Base-by-base conservation (phyloP, 1,140 invertebrate genomes). In the Gonioctena quinquepunctata region DNA sequence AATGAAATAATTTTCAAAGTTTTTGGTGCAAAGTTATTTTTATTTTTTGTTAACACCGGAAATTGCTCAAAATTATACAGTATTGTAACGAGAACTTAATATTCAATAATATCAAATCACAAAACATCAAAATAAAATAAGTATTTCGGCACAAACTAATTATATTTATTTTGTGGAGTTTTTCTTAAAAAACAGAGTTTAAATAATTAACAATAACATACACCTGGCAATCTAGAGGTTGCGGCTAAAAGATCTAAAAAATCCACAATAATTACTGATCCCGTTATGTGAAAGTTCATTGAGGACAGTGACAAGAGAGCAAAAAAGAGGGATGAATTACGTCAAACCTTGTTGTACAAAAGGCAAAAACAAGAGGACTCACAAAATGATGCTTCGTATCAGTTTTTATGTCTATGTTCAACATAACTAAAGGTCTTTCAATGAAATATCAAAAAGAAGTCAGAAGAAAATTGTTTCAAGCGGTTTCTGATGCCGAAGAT, bases 371-470 rank as follows among this genome's bases (percentile, higher is more conserved):
- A 25, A 25, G n/a, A 60, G 22, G n/a, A 60, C 8, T 60, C 25
- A 18, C 6, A 6, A 18, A 60, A 60, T 60, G 57, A 11, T 60
- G 57, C 57, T 25, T 27, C n/a, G 25, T 22, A 27, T 26, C 25
- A 27, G n/a, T 60, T 59, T 27, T 27, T 60, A 25, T 60, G 57
- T 25, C 23, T 21, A 60, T 60, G 57, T 60, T 13, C 57, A 25
- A 27, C 22, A 5, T 18, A 60, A 60, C 23, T 25, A 18, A 60
- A 60, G 23, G 23, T 26, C 7, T 60, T 23, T 22, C 7, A 27
- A 27, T 1, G 18, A 60, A 18, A 27, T 60, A 27, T 16, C 23
- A 59, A 59, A 13, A 7, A 60, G 22, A 27, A 60, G 16, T 27
- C 25, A 18, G 57, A 60, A 60, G 21, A 23, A 60, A 23, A 13